Conservation (phyloP, 2,888 invertebrate species). For the Sphaerophoria taeniata region DNA sequence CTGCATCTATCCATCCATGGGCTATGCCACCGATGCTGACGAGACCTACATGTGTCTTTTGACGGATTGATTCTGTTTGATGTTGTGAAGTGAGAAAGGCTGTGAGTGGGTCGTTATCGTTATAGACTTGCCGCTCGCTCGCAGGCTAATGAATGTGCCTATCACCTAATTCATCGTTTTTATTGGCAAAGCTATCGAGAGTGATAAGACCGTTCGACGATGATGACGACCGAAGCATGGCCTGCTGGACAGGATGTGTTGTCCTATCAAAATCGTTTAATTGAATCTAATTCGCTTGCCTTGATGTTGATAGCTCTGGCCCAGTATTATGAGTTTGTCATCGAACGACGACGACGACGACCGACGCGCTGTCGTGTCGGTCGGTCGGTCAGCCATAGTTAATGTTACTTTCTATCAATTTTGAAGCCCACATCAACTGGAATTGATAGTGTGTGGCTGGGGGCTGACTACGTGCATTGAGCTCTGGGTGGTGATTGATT, state of each 20-base stretch:
- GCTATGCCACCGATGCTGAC: neutral
- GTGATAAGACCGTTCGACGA: constrained; percentile 54
- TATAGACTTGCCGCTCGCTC: too few relatives aligned
- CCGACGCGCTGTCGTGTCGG: neutral
- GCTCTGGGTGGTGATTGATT: constrained; percentile 64
- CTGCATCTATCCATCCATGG: constrained; percentile 29
- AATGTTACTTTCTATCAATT: constrained; percentile 60
- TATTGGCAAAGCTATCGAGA: constrained; percentile 64
- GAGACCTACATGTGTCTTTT: constrained; percentile 36
- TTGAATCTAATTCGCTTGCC: constrained; percentile 70
- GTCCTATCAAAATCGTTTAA: constrained; percentile 66
- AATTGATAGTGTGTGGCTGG: neutral
- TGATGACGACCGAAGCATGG: constrained; percentile 2
- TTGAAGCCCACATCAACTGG: constrained; percentile 2
- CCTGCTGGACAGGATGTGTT: constrained; percentile 33
- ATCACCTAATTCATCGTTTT: constrained; percentile 69
- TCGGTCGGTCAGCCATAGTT: neutral
- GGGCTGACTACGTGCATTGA: constrained; percentile 15
- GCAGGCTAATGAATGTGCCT: constrained; percentile 49
- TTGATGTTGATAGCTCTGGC: constrained; percentile 56
- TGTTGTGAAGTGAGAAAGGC: constrained; percentile 52
- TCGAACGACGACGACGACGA: too few relatives aligned
- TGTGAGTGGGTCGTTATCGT: constrained; percentile 46
- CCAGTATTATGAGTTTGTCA: too few relatives aligned
- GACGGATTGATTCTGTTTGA: constrained; percentile 54